A percentile compares a stretch with the other conserved stretches of the same genome.
Conservation (phyloP, 2,113 vertebrate genomes). For the Urocolius indicus region DNA sequence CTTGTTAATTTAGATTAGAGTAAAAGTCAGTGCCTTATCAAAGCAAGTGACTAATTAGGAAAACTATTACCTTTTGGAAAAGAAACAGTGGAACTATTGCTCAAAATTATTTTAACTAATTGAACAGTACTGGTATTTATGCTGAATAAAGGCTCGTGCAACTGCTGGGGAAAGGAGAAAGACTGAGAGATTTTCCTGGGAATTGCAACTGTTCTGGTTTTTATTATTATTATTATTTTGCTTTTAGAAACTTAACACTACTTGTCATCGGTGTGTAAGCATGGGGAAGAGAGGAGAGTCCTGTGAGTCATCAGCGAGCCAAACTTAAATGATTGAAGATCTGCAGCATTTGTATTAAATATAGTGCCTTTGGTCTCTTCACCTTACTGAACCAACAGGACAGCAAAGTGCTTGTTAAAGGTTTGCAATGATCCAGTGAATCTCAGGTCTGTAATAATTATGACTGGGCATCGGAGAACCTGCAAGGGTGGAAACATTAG, state of each 20-base stretch:
- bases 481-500: slow-evolving; percentile 34
- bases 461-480: slow-evolving; percentile 4
- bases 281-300: slow-evolving; percentile 35
- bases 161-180: neutral
- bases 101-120: slow-evolving; percentile 61
- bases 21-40: slow-evolving; percentile 65
- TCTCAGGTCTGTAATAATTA: neutral
- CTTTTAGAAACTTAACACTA: slow-evolving; percentile 44
- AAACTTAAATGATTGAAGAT: slow-evolving; percentile 4
- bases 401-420: neutral
- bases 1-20: slow-evolving; percentile 73
- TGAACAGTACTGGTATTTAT: slow-evolving; percentile 20
- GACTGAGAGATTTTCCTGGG: neutral
- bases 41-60: slow-evolving; percentile 67
- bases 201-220: neutral
- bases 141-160: neutral
- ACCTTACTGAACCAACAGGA: neutral
- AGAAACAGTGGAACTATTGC: slow-evolving; percentile 40
- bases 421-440: neutral
- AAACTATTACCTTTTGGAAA: slow-evolving; percentile 69
- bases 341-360: neutral
- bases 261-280: slow-evolving; percentile 53
- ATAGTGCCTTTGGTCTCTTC: neutral
- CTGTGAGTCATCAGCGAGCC: slow-evolving; percentile 37
- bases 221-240: slow-evolving; percentile 12